phyloP scores from a whole-genome alignment of 2,113 vertebrate species.

The Melanerpes formicivorus region DNA sequence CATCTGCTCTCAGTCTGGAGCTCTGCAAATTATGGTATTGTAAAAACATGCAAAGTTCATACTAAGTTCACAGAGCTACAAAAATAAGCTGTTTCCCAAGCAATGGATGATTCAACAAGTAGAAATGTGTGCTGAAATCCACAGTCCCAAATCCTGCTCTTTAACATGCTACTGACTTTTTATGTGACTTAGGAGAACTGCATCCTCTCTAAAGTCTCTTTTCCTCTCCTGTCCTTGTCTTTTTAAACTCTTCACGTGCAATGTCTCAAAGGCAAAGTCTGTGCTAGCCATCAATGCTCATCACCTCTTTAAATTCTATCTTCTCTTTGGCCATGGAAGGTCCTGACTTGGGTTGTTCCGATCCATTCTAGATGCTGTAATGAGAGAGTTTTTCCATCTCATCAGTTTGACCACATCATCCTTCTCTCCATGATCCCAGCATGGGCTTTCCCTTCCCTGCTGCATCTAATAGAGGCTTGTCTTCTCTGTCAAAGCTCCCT shows the following conservation, averaged over 20 bases:
- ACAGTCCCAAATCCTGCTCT: neutral
- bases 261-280: neutral
- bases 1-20: conserved; percentile 67
- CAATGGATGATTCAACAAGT: conserved; percentile 8
- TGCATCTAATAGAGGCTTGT: neutral
- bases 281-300: neutral
- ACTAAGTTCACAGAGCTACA: conserved; percentile 61
- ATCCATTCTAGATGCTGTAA: neutral
- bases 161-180: neutral
- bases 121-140: neutral
- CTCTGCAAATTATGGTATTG: conserved; percentile 56
- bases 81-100: conserved; percentile 41
- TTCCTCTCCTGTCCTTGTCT: neutral
- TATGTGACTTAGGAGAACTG: neutral
- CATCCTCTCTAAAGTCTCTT: neutral
- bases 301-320: neutral
- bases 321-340: neutral
- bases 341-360: neutral
- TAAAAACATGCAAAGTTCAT: conserved; percentile 67
- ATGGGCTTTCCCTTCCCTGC: neutral
- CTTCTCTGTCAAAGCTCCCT: neutral
- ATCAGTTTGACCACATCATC: neutral
- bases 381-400: neutral
- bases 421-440: neutral
- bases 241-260: neutral